These are phyloP conservation scores for Lamprotornis superbus DNA, from an alignment of 2,113 vertebrate species.

Conservation along the genomic window DNA sequence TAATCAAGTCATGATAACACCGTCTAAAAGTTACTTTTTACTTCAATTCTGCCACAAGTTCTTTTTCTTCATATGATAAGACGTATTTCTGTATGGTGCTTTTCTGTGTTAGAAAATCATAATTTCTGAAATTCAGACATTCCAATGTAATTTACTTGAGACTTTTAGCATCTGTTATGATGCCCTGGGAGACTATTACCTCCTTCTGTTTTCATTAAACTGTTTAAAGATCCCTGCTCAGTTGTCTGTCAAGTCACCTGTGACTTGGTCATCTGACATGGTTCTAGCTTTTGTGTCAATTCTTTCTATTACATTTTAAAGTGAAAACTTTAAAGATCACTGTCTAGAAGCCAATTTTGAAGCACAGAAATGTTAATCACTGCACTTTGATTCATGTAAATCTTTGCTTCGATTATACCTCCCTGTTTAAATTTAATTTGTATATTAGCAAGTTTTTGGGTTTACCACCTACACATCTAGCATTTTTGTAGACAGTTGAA, in stretches of 20 bases:
- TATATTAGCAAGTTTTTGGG: background rate
- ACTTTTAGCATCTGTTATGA: background rate
- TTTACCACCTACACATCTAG: background rate
- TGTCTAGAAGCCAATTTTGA: background rate
- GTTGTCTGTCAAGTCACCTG: background rate
- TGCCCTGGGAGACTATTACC: background rate
- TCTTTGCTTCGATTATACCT: background rate
- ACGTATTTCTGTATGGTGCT: background rate
- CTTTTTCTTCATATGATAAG: background rate
- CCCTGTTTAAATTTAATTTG: background rate
- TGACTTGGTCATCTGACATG: background rate
- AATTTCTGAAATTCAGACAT: background rate
- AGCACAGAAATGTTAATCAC: background rate
- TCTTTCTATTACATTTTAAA: background rate
- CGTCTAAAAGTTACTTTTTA: background rate
- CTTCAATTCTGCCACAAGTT: background rate
- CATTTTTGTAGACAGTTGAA: background rate
- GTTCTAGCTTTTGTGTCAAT: background rate
- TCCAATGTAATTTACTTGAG: background rate
- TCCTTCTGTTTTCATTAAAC: background rate
- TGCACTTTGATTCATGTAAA: background rate
- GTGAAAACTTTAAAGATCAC: background rate
- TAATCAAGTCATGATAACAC: background rate
- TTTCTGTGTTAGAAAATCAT: background rate
- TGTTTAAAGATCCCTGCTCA: background rate